Base-by-base conservation (phyloP, 2,113 vertebrate genomes). In the Platichthys stellatus region DNA sequence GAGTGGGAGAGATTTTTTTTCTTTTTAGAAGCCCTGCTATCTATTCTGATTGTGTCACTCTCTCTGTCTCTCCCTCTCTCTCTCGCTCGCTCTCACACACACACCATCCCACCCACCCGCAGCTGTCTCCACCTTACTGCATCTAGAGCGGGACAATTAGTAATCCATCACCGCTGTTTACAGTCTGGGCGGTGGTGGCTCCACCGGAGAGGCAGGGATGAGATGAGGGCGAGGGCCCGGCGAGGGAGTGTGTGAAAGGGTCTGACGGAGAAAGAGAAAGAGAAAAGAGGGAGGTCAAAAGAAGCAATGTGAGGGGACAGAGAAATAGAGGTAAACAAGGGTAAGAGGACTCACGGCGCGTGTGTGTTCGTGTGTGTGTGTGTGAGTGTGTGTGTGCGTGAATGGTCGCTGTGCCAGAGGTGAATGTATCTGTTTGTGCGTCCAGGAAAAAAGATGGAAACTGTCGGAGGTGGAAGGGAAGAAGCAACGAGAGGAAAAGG, bases 121-220 rank as follows among this genome's bases (percentile, higher is more conserved):
- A 86, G 84, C 84, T 85, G 77, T 72, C 77, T 74, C 82, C 76
- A 71, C 81, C 84, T 63, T 73, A 20, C 49, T 84, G 84, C 76
- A 87, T 87, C 84, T 69, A 76, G 70, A 88, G 81, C 76, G 72
- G 78, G 78, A 85, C 77, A 83, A 92, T 91, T 92, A 90, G 88
- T 80, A 86, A 89, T 88, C 87, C 86, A 88, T 88, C 87, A 87
- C 69, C 20, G 57, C 69, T 91, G 87, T 85, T 90, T 90, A 88
- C 85, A 80, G 88, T 90, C 87, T 82, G 81, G 81, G 72, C 80
- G 82, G 81, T 83, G 74, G 74, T 74, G 11, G 59, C 59, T 54
- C 64, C 24, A 24, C 24, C 24, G 76, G 71, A 68, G 59, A 80
- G 63, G 47, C 51, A 47, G 64, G 72, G 73, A 69, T 40, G 70